Base-by-base conservation (phyloP, 2,113 vertebrate genomes). In the Carlito syrichta region DNA sequence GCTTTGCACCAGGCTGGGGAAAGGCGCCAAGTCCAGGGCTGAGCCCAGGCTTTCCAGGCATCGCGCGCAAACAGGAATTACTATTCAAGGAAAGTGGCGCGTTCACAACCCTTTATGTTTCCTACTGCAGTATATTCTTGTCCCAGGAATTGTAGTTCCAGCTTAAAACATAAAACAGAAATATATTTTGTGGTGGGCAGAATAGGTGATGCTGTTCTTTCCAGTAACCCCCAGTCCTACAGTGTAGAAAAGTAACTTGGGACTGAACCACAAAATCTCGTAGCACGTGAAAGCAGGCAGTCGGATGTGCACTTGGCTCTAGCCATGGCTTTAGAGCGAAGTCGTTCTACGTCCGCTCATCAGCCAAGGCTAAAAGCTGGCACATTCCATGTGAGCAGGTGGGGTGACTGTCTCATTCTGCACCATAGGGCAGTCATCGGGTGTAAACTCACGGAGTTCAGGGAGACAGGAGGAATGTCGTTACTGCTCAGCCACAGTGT, bases 1-100 rank as follows among this genome's bases (percentile, higher is more conserved):
- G 35, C 16, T 12, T 7, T 32, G 35, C 14, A 30, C 27, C 19
- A 16, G 1, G 0, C 32, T 0, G 0, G 16, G 13, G 27, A 30
- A 19, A 83, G 45, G 22, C 38, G 48, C 25, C 25, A 17, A 25
- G 23, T 25, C 25, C 50, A 32, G 20, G 11, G 5, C 14, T 2
- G 38, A 63, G 35, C 40, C 27, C 22, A 25, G 68, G 27, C 25
- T 68, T 50, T 38, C 43, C 30, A 4, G 54, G 27, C 45, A 19
- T 22, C 19, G 1, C 0, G 8, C 19, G 10, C 32, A 66, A 20
- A 52, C 2, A 4, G 54, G 19, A 32, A 3, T 20, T 35, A 5
- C 20, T 27, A 1, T 38, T 30, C 10, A 2, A n/a, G 54, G n/a
- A 17, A 35, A 7, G 4, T 4, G 9, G 38, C 16, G 54, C 5